Evolutionary conservation across 2,888 invertebrate genomes (phyloP), one percentile per base, ranked within the genome.

Genomic region (Dioctria rufipes): DNA sequence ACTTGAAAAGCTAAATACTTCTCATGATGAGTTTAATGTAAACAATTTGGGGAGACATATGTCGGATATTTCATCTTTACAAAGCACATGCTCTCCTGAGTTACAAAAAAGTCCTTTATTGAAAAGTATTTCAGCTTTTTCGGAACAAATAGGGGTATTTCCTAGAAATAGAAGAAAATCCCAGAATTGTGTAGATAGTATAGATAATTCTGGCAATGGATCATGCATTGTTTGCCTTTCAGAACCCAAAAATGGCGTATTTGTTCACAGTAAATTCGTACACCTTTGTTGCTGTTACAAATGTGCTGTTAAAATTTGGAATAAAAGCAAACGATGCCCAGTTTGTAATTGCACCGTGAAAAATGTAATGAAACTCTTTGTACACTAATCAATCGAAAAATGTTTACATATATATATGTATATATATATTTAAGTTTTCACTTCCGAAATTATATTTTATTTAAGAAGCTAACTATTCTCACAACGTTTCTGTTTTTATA

Each of bases 201-300:
- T 39, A n/a, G 81, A 82, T 6, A 63, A 61, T 25, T 46, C 65
- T 5, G 75, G 58, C 42, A 81, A 83, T 80, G 85, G 84, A 13
- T 78, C 81, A 85, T 94, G 94, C 85, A 91, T 93, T 42, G 90
- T 92, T 25, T 94, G 94, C 85, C 90, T 91, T 42, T 87, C 89
- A 1, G 91, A 90, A 71, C 93, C 93, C 0, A 94, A 93, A 86
- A 91, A 94, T 79, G 93, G 93, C 0, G 92, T 92, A 54, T 94
- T 94, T 85, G 91, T 93, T 0, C 94, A 94, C 85, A 93, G 93
- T 0, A 89, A 91, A 65, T 91, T 92, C 80, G 92, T 92, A 0
- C 94, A 94, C 82, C 92, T 93, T 83, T 93, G 93, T 85, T 93
- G 93, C 83, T 94, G 94, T 85, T 94, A 94, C 84, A 91, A 90